These are phyloP conservation scores for Tuta absoluta DNA, from an alignment of 2,888 invertebrate genomes.

Conservation along the genomic window DNA sequence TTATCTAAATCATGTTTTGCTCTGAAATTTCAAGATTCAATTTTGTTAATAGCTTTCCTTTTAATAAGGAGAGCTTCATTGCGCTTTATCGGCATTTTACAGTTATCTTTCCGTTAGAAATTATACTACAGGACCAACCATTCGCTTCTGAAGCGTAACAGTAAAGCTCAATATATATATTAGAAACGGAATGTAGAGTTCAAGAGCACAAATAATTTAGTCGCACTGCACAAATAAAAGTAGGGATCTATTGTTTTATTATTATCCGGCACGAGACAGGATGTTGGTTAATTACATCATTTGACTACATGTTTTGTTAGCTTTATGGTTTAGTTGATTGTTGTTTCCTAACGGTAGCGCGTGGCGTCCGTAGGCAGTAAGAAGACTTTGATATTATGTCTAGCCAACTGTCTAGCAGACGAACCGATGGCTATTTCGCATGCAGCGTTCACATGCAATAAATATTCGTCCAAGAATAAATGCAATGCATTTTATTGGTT, in stretches of 20 bases:
- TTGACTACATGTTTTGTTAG: conserved; percentile 62
- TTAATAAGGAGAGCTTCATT: too few relatives aligned
- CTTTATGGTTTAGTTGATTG: conserved; percentile 38
- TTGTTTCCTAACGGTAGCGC: conserved; percentile 2
- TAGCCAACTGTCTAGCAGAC: not conserved
- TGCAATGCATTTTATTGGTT: conserved; percentile 1
- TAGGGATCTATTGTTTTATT: conserved; percentile 77
- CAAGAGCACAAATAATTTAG: not conserved
- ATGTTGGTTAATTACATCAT: conserved; percentile 76
- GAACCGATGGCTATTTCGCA: not conserved
- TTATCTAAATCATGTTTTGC: too few relatives aligned
- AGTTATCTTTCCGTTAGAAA: too few relatives aligned
- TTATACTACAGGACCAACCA: too few relatives aligned
- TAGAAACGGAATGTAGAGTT: not conserved
- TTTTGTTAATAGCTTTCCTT: too few relatives aligned
- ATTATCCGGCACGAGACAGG: conserved; percentile 76
- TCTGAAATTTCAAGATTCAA: too few relatives aligned
- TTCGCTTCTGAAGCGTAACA: too few relatives aligned
- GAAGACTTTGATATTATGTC: not conserved
- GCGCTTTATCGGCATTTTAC: too few relatives aligned
- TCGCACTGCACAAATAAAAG: conserved; percentile 50
- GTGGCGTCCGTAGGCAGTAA: conserved; percentile 5
- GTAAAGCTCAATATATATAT: too few relatives aligned
- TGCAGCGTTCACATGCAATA: too few relatives aligned
- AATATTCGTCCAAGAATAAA: not conserved